A percentile compares a stretch with the other conserved stretches of the same genome.
These are phyloP conservation scores for Tragelaphus imberbis DNA, from an alignment of 2,113 vertebrate species.

Conservation along the genomic window DNA sequence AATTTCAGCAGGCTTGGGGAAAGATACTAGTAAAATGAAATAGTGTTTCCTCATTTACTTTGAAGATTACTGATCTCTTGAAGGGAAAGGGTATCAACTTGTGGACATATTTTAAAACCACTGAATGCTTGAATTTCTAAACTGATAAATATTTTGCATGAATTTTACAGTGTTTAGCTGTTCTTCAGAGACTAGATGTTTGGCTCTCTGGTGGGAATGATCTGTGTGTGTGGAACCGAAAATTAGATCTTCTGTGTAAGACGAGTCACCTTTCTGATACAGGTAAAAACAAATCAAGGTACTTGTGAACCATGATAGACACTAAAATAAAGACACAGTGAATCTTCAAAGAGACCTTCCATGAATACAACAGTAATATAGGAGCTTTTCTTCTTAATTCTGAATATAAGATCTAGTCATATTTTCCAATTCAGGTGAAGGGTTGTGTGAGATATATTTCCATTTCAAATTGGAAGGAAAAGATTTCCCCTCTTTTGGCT, in stretches of 20 bases:
- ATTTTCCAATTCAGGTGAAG: not conserved
- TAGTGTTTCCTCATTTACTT: not conserved
- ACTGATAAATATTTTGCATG: constrained; percentile 19
- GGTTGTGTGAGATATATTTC: not conserved
- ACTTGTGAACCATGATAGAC: not conserved
- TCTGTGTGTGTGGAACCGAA: constrained; percentile 91
- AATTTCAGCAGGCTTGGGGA: not conserved
- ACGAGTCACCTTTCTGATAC: constrained; percentile 88
- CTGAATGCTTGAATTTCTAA: not conserved
- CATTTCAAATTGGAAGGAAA: not conserved
- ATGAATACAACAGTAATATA: not conserved
- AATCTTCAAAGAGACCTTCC: constrained; percentile 8
- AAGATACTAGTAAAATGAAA: not conserved
- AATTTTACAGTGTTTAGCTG: constrained; percentile 88
- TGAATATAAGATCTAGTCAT: not conserved
- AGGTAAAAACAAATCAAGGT: constrained; percentile 79
- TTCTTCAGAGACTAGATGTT: constrained; percentile 87
- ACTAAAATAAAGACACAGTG: not conserved
- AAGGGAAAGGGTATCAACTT: not conserved
- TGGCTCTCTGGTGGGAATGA: constrained; percentile 94
- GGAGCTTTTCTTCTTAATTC: not conserved
- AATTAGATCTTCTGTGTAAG: constrained; percentile 91
- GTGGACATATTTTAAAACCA: not conserved
- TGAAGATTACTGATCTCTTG: not conserved
- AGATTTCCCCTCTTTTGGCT: not conserved